Base-by-base conservation (phyloP, 2,113 vertebrate genomes). In the Gasterosteus nipponicus region DNA sequence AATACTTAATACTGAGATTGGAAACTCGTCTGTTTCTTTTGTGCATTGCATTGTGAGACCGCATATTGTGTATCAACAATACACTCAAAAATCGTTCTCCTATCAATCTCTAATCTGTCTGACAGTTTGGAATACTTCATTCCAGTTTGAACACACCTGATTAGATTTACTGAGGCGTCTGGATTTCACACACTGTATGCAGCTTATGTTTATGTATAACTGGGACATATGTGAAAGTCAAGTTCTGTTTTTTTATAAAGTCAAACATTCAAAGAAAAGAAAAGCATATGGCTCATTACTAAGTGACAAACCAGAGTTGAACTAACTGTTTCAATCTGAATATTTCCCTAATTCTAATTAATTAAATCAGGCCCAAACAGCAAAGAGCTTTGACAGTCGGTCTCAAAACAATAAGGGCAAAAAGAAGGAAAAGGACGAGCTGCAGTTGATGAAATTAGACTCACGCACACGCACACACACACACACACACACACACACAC, bases 371-470 rank as follows among this genome's bases (percentile, higher is more conserved):
- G 42, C 59, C 41, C 49, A 26, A 54, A 5, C 63, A 66, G 61
- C 22, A 49, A 15, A 38, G n/a, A 12, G 18, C 38, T 70, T 65
- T 14, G 10, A 22, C 56, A 71, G 64, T 38, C 16, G 2, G 31
- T 39, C 41, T 61, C 66, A 51, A 61, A 82, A 61, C 61, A 76
- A 68, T 41, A 54, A 60, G 38, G 56, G 41, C 7, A 31, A n/a
- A 29, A 71, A 46, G 35, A 42, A 35, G 53, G 58, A 63, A 38
- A 84, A 66, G 51, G 22, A 60, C 66, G 47, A 61, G 71, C 58
- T 81, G 78, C 66, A 80, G 76, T 78, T 80, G 60, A 77, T 73
- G 61, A 76, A 69, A 85, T 73, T n/a, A 75, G 74, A 77, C 31
- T 44, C 14, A 62, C 44, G 31, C 39, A 42, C 33, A 56, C 42